Evolutionary conservation across 2,797 vertebrate species (phyloP).

Genomic region (Myotis myotis): DNA sequence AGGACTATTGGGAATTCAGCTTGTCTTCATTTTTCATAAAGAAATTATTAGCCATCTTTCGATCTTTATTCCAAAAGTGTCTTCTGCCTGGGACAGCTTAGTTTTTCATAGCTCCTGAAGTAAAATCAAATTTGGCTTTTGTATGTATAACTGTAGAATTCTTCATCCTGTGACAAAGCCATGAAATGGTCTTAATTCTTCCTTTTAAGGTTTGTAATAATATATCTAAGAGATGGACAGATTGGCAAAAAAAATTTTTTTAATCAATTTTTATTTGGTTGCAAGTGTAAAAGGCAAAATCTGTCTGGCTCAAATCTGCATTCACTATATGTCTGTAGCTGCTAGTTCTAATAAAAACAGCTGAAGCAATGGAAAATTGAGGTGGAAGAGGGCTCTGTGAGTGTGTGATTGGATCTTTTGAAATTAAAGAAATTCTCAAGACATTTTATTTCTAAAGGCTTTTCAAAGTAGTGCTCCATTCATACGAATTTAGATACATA

Average conservation of each 20-base stretch:
- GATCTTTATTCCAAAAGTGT: neutral
- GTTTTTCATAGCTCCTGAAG: conserved; percentile 33
- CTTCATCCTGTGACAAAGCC: neutral
- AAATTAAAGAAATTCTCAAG: conserved; percentile 49
- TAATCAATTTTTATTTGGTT: neutral
- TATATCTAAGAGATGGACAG: neutral
- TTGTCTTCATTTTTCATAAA: conserved; percentile 41
- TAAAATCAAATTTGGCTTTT: conserved; percentile 35
- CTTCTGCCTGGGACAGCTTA: neutral
- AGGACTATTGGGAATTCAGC: neutral
- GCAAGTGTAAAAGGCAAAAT: neutral
- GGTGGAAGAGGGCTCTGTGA: neutral
- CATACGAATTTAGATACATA: neutral
- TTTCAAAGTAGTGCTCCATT: conserved; percentile 38
- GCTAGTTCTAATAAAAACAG: conserved; percentile 15
- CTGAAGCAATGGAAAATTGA: neutral
- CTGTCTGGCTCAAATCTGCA: neutral
- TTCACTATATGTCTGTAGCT: neutral
- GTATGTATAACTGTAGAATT: neutral
- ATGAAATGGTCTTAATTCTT: conserved; percentile 17
- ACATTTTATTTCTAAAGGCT: conserved; percentile 35
- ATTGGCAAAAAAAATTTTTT: neutral
- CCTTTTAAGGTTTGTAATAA: neutral
- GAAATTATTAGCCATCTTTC: conserved; percentile 25
- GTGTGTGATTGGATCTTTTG: neutral